Conservation (phyloP, 1,140 invertebrate genomes). For the Bombus cullumanus region DNA sequence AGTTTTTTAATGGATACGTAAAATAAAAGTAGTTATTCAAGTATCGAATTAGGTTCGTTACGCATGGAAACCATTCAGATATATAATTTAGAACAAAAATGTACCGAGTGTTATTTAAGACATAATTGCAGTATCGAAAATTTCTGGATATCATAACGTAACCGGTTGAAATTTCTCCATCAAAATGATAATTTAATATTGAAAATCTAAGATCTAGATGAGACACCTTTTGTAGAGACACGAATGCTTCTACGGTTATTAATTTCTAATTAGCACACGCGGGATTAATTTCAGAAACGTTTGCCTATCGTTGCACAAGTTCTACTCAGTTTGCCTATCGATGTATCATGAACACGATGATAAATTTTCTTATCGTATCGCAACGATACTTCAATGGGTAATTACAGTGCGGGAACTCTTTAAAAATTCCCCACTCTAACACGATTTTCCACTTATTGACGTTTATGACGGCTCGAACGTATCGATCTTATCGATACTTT, state of each 20-base stretch:
- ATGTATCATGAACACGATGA: not conserved
- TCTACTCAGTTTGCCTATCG: too few relatives aligned
- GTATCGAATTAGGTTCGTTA: not conserved
- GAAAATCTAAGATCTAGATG: not conserved
- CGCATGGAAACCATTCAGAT: too few relatives aligned
- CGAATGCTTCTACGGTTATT: not conserved
- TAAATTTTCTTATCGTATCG: not conserved
- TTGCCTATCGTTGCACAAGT: not conserved
- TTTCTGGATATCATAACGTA: not conserved
- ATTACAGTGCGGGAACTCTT: not conserved
- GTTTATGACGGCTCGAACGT: not conserved
- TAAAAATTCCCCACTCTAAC: slow-evolving; percentile 20
- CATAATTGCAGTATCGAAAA: not conserved
- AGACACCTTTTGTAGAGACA: too few relatives aligned
- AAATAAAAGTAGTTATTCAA: too few relatives aligned
- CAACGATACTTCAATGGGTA: not conserved
- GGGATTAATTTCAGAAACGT: too few relatives aligned
- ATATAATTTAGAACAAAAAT: not conserved
- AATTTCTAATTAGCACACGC: not conserved
- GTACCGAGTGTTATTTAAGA: not conserved
- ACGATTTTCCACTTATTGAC: not conserved
- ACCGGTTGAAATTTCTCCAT: not conserved
- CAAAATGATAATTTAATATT: not conserved
- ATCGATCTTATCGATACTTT: slow-evolving; percentile 31
- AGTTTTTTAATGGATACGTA: not conserved